Evolutionary conservation across 2,888 invertebrate genomes (phyloP), one percentile per base, ranked within the genome.

Genomic region (Augiades crinisus): DNA sequence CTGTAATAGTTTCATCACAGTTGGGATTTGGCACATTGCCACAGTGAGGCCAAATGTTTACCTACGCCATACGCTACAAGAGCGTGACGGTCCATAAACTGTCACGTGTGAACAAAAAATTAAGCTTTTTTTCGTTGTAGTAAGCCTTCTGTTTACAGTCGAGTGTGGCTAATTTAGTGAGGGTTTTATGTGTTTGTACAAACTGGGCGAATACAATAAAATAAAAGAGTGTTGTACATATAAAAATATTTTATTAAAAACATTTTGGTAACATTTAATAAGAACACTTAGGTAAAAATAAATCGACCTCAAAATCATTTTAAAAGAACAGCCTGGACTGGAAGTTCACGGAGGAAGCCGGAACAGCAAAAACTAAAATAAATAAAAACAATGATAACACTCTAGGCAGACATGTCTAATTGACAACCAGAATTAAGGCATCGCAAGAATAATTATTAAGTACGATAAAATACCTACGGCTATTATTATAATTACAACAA

Each of bases 221-320:
- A 57, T 61, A 55, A 64, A 67, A 70, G 75, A 70, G 58, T 64
- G 58, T 51, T 54, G 7, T 90, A 90, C 89, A 88, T 90, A 90
- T 90, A 90, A 90, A 90, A 90, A 90, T 90, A 90, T 90, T 90
- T 90, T 90, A 90, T 90, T 90, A 90, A 90, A 90, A 90, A 90
- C 90, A 90, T 90, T 90, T 90, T 90, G 90, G 90, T 90, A 90
- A 90, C 90, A 90, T 90, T 90, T 90, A 90, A 90, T 90, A 90
- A 90, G 90, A 90, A 90, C 90, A 90, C 90, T 90, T 90, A 90
- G 90, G 90, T 90, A 90, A 90, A 89, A 90, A 90, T 90, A 90
- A 90, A 90, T 87, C 86, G 87, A 90, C 90, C 74, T 85, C 85
- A 90, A 90, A 90, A 90, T 90, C 71, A 90, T 90, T 90, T 87